phyloP scores from a whole-genome alignment of 2,113 vertebrate species.

The Hiodon tergisus region DNA sequence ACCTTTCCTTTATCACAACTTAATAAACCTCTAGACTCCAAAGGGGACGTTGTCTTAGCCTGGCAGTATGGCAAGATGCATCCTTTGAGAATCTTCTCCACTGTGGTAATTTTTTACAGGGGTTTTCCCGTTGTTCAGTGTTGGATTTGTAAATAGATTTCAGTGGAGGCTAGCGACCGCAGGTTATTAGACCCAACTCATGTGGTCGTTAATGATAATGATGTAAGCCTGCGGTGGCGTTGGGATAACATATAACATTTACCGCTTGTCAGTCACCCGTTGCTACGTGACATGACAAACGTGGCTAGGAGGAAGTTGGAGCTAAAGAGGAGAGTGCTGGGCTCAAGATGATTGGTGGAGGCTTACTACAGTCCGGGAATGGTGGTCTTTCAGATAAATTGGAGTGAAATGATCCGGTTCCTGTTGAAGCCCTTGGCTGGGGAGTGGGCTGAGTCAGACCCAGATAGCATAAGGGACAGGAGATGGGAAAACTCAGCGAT shows the following conservation, averaged over 20 bases:
- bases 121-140: constrained; percentile 26
- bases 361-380: constrained; percentile 20
- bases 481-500: constrained; percentile 63
- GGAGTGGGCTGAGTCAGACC: constrained; percentile 42
- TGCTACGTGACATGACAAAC: constrained; percentile 36
- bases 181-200: constrained; percentile 35
- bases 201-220: constrained; percentile 14
- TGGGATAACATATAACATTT: constrained; percentile 55
- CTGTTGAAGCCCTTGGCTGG: constrained; percentile 35
- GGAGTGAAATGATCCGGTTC: constrained; percentile 48
- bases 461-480: constrained; percentile 51
- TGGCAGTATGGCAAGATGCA: constrained; percentile 41
- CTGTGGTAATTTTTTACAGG: constrained; percentile 28
- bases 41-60: constrained; percentile 52
- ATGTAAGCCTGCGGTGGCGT: constrained; percentile 23
- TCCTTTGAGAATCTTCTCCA: constrained; percentile 27
- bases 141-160: constrained; percentile 48
- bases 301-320: constrained; percentile 26
- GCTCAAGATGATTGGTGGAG: constrained; percentile 38
- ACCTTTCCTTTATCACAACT: constrained; percentile 67
- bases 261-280: constrained; percentile 11
- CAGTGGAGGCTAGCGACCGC: constrained; percentile 48
- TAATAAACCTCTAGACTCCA: constrained; percentile 65
- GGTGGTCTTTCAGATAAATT: constrained; percentile 58
- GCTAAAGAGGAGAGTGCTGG: neutral